Evolutionary conservation across 37 sponge, comb jelly and placozoan species (phyloP), one percentile per base, ranked within the genome.

Genomic region (Halisarca cf. caerulea): DNA sequence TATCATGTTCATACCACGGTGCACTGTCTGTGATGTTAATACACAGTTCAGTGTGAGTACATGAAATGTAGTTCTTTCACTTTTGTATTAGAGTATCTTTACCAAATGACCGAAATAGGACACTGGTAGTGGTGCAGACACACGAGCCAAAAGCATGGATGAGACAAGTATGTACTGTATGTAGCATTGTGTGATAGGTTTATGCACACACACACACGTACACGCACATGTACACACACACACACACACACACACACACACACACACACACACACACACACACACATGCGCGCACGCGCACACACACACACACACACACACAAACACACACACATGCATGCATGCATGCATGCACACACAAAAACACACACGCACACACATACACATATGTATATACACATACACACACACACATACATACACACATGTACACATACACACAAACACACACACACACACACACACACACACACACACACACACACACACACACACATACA

Each of bases 101-200:
- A 33, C 1, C 28, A 3, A 79, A 27, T 15, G 51, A 77, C 78
- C 0, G 69, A 34, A 28, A 30, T 34, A 68, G 17, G 35, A 68
- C 69, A 6, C 69, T 32, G 28, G 69, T 34, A 2, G 3, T 34
- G 69, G 69, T 68, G 28, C 69, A 34, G 35, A 68, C 2, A 1
- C 69, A 0, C 4, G 69, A 68, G 69, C 69, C 69, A 27, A 68
- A 68, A 4, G 69, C 28, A 68, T 68, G 69, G 69, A 68, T 68
- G 69, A 68, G 34, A 68, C 69, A 68, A 34, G 69, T 68, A 34
- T 7, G 64, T 61, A 6, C 24, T 7, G 28, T 28, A 5, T 77
- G 44, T 40, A 41, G 7, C 25, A 3, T 5, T 3, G 3, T 4
- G 35, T 37, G 38, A 36, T n/a, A n/a, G n/a, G n/a, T n/a, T n/a